A percentile compares a stretch with the other conserved stretches of the same genome.
Conservation (phyloP, 2,797 vertebrate species). For the Rallus crepitans region DNA sequence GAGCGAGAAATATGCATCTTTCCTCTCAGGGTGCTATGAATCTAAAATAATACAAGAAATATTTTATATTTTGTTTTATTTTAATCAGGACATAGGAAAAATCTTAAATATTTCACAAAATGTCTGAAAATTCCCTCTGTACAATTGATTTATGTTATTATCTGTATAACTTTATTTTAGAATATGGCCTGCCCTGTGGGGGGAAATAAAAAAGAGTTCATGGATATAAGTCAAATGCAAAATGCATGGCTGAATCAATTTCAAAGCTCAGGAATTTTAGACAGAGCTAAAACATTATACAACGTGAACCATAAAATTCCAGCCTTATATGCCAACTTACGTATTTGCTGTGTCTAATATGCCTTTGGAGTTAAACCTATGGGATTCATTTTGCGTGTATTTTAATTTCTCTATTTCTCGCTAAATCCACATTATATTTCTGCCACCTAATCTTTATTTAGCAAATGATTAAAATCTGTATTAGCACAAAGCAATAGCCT, state of each 20-base stretch:
- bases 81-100: background rate
- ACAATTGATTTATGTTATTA: background rate
- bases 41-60: background rate
- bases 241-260: background rate
- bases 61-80: background rate
- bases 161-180: background rate
- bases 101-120: background rate
- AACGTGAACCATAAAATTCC: background rate
- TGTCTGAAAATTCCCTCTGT: background rate
- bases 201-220: background rate
- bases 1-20: background rate
- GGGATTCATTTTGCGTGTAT: background rate
- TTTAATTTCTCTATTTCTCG: background rate
- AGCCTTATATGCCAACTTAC: background rate
- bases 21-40: background rate
- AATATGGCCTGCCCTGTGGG: background rate
- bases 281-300: background rate
- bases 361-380: background rate
- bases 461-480: background rate
- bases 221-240: background rate
- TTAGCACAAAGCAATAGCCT: background rate
- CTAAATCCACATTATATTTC: background rate
- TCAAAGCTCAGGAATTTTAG: background rate
- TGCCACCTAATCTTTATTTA: background rate
- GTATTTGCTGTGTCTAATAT: background rate